These are phyloP conservation scores for Hartigia nigra DNA, from an alignment of 2,888 invertebrate species.

Conservation along the genomic window DNA sequence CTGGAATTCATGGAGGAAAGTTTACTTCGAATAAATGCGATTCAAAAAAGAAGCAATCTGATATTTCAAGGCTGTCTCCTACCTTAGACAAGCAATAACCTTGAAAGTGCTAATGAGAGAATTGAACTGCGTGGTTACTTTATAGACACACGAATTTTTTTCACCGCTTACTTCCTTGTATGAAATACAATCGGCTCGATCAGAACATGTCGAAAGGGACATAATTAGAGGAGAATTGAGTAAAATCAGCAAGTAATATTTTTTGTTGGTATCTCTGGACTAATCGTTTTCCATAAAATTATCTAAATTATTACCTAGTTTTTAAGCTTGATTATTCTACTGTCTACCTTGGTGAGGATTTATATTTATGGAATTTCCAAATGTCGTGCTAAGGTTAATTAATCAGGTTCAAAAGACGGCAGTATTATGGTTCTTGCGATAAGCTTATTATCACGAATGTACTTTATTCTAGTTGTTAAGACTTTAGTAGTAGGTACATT, in stretches of 20 bases:
- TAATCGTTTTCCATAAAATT: background rate
- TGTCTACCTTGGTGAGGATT: background rate
- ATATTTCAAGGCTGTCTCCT: background rate
- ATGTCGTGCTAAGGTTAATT: background rate
- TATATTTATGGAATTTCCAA: background rate
- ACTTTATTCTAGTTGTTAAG: background rate
- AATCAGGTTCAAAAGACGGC: background rate
- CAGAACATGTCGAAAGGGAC: background rate
- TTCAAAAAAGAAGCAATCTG: background rate
- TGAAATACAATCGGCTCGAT: background rate
- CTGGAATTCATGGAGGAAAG: background rate
- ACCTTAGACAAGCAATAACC: background rate
- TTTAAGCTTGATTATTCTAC: background rate
- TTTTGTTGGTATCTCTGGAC: background rate
- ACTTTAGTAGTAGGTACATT: background rate
- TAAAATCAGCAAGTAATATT: background rate
- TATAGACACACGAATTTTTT: background rate
- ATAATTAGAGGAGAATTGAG: background rate
- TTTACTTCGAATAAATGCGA: background rate
- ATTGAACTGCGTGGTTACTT: background rate
- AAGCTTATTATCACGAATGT: background rate
- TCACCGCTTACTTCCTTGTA: background rate
- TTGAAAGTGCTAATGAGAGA: background rate
- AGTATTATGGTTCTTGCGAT: background rate
- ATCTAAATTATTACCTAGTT: background rate